Evolutionary conservation across 2,797 vertebrate genomes (phyloP).

Genomic region (Sternotherus odoratus): DNA sequence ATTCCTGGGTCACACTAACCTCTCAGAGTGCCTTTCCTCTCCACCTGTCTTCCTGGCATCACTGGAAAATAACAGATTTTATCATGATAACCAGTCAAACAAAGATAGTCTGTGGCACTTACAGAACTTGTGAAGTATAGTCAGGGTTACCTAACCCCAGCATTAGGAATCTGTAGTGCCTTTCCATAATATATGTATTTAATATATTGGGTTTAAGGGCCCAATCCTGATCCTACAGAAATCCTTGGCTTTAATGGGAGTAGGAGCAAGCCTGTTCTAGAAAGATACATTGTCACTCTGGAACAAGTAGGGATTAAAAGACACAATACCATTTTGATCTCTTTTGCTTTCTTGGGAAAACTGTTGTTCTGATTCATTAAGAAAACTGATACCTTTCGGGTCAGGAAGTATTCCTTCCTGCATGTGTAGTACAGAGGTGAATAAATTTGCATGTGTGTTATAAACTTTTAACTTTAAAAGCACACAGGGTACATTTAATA

Average conservation of each 20-base stretch:
- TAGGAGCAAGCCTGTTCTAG: not conserved
- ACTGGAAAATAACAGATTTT: not conserved
- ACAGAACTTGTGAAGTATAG: not conserved
- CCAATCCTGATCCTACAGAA: not conserved
- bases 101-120: not conserved
- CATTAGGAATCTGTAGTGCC: not conserved
- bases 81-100: not conserved
- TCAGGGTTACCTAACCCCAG: not conserved
- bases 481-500: not conserved
- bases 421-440: not conserved
- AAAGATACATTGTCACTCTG: not conserved
- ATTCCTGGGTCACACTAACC: not conserved
- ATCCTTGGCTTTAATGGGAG: not conserved
- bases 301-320: not conserved
- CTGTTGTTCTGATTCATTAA: not conserved
- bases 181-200: not conserved
- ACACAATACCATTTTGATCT: not conserved
- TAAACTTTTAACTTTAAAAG: slow-evolving; percentile 35
- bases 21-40: not conserved
- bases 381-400: not conserved
- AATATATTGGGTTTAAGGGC: not conserved
- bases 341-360: not conserved
- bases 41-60: not conserved
- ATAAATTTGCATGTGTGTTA: not conserved
- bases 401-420: not conserved